Evolutionary conservation across 2,113 vertebrate genomes (phyloP).

Genomic region (Carassius carassius): DNA sequence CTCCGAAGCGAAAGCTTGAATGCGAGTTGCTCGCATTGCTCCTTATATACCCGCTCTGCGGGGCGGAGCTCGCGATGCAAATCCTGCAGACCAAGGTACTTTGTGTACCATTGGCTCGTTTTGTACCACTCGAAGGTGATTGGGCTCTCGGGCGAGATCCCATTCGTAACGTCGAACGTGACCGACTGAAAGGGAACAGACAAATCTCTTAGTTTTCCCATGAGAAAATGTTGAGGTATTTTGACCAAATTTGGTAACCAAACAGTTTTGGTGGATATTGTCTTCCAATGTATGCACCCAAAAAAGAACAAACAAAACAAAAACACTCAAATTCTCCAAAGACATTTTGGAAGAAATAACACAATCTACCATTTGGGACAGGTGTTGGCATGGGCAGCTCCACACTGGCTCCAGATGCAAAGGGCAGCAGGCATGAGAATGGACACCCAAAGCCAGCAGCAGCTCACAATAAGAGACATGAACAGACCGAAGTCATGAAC

Average conservation of each 20-base stretch:
- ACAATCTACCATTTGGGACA: conserved; percentile 82
- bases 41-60: too few relatives aligned
- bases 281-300: background rate
- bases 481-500: conserved; percentile 98
- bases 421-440: conserved; percentile 93
- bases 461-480: conserved; percentile 98
- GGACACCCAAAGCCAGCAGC: conserved; percentile 96
- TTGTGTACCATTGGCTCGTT: too few relatives aligned
- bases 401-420: conserved; percentile 87
- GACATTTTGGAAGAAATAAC: background rate
- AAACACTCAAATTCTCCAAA: background rate
- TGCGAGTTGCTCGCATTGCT: too few relatives aligned
- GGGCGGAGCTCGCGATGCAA: too few relatives aligned
- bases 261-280: background rate
- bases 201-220: too few relatives aligned
- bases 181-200: too few relatives aligned
- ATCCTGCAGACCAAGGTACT: too few relatives aligned
- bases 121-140: too few relatives aligned
- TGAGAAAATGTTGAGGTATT: too few relatives aligned
- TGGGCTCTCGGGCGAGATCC: too few relatives aligned
- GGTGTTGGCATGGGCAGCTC: conserved; percentile 77
- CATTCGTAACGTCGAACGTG: too few relatives aligned
- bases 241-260: background rate
- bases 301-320: background rate
- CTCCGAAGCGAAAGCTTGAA: too few relatives aligned